These are phyloP conservation scores for Calliopsis andreniformis DNA, from an alignment of 1,140 invertebrate species.

Conservation along the genomic window DNA sequence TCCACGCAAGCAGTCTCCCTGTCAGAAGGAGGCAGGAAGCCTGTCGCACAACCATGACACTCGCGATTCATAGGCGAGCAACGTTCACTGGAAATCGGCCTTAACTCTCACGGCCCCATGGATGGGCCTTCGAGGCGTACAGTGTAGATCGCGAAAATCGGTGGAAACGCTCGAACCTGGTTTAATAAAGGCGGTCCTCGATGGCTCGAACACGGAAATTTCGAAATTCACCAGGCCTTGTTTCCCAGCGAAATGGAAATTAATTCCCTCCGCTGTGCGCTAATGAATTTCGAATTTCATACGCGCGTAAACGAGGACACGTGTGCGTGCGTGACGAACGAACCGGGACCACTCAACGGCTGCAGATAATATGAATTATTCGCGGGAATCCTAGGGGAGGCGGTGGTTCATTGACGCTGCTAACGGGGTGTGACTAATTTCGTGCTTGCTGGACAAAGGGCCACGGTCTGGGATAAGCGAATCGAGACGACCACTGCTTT, in stretches of 20 bases:
- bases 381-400: neutral
- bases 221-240: neutral
- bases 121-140: neutral
- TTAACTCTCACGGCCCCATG: constrained; percentile 3
- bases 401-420: neutral
- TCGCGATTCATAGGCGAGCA: neutral
- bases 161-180: neutral
- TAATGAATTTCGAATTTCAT: constrained; percentile 20
- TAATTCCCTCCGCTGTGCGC: constrained; percentile 5
- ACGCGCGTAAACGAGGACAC: neutral
- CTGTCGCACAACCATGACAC: neutral
- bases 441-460: too few relatives aligned
- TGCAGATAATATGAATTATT: neutral
- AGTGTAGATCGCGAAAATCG: neutral
- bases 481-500: too few relatives aligned
- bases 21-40: too few relatives aligned
- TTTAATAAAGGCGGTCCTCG: constrained; percentile 8
- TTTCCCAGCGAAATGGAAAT: constrained; percentile 13
- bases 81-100: neutral
- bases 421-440: too few relatives aligned
- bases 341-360: neutral
- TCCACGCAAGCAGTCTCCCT: too few relatives aligned
- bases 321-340: neutral
- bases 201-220: neutral
- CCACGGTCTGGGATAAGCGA: too few relatives aligned